Evolutionary conservation across 1,140 invertebrate species (phyloP).

Genomic region (Heterodera schachtii): DNA sequence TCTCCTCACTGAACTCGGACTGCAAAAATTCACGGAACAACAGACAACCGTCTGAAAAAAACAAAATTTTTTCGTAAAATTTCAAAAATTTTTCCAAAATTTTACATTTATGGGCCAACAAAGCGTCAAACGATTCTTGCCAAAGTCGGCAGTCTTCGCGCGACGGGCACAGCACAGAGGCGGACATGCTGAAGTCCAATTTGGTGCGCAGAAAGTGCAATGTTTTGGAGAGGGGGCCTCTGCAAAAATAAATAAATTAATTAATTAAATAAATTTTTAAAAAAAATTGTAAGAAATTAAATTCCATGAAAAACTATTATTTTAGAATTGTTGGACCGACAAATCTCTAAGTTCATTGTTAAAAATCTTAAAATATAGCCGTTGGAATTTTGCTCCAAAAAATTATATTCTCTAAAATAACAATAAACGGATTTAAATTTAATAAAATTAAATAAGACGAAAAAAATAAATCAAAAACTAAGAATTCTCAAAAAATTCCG

Average conservation of each 20-base stretch:
- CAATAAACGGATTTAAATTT: too few species aligned
- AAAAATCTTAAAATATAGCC: too few species aligned
- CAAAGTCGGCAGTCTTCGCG: slow-evolving; percentile 46
- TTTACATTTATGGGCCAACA: slow-evolving; percentile 49
- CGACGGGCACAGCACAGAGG: slow-evolving; percentile 46
- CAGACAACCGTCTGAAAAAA: slow-evolving; percentile 37
- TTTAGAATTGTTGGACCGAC: too few species aligned
- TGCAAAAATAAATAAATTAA: slow-evolving; percentile 24
- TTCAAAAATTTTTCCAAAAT: slow-evolving; percentile 18
- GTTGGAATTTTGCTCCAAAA: too few species aligned
- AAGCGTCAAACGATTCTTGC: slow-evolving; percentile 54
- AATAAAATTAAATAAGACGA: too few species aligned
- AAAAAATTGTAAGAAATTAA: too few species aligned
- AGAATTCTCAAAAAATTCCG: background rate
- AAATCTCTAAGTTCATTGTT: too few species aligned
- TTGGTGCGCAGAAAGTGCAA: slow-evolving; percentile 43
- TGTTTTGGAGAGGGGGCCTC: slow-evolving; percentile 40
- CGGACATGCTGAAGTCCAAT: slow-evolving; percentile 46
- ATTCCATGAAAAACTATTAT: too few species aligned
- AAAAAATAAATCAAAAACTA: too few species aligned
- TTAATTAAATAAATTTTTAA: background rate
- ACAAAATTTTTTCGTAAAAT: slow-evolving; percentile 6
- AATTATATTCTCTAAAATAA: too few species aligned
- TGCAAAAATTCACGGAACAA: slow-evolving; percentile 51
- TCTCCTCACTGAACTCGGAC: slow-evolving; percentile 47